Conservation (phyloP, 2,888 invertebrate genomes). For the Acronicta psi region DNA sequence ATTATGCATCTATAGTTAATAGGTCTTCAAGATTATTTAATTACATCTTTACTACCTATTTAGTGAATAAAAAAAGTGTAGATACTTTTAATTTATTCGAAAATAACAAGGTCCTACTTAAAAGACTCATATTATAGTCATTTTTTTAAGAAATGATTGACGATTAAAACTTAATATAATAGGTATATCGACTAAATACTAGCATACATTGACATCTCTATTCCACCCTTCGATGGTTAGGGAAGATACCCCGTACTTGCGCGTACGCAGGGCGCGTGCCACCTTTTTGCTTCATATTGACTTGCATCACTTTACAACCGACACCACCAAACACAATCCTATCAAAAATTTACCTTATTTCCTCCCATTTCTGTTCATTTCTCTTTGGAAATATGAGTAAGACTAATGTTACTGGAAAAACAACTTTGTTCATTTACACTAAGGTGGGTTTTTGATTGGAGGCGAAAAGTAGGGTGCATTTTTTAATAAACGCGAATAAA, state of each 20-base stretch:
- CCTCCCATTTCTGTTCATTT: conserved; percentile 16
- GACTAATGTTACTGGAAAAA: conserved; percentile 39
- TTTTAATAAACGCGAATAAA: conserved; percentile 68
- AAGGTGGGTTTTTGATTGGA: conserved; percentile 8
- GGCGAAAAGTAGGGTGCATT: conserved; percentile 43
- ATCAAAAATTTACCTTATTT: conserved; percentile 44
- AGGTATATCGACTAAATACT: conserved; percentile 40
- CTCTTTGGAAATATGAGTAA: conserved; percentile 19
- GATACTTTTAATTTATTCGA: no score
- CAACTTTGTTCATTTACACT: fast-evolving
- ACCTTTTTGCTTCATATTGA: conserved; percentile 85
- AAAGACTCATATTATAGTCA: no score
- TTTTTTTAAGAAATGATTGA: no score
- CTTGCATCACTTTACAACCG: conserved; percentile 74
- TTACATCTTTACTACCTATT: no score
- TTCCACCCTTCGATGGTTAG: conserved; percentile 78
- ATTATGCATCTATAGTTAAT: no score
- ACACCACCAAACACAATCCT: conserved; percentile 34
- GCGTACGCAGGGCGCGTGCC: conserved; percentile 86
- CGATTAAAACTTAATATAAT: no score
- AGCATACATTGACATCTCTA: conserved; percentile 65
- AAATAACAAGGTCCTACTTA: neutral
- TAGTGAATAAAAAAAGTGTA: no score
- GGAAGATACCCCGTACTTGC: conserved; percentile 81
- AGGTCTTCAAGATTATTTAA: no score